phyloP scores from a whole-genome alignment of 92 coral and sea anemone genomes.

The Umimayanthus kanabou region DNA sequence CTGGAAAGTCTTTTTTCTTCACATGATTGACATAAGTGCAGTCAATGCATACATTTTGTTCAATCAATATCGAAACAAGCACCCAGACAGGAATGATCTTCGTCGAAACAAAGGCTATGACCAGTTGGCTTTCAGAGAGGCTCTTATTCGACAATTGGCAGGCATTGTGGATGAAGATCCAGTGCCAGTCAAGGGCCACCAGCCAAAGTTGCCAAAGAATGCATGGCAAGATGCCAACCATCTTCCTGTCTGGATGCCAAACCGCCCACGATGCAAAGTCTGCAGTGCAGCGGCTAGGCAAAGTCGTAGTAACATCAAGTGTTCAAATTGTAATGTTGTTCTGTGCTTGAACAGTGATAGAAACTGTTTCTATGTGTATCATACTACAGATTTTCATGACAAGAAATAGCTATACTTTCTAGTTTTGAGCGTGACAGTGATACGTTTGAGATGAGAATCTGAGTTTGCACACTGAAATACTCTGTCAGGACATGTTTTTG shows the following conservation, averaged over 20 bases:
- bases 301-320: slow-evolving; percentile 6
- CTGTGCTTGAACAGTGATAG: slow-evolving; percentile 34
- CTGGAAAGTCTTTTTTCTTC: slow-evolving; percentile 44
- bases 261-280: slow-evolving; percentile 10
- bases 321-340: slow-evolving; percentile 30
- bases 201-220: slow-evolving; percentile 32
- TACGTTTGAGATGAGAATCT: neutral
- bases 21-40: slow-evolving; percentile 35
- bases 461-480: slow-evolving; percentile 1
- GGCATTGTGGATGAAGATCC: slow-evolving; percentile 4
- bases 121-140: slow-evolving; percentile 9
- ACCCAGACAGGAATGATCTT: slow-evolving; percentile 11
- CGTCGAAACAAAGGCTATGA: neutral
- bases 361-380: slow-evolving; percentile 35
- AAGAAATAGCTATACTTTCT: neutral
- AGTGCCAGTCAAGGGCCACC: slow-evolving; percentile 18
- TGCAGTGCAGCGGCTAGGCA: slow-evolving; percentile 26
- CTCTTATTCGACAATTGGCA: slow-evolving; percentile 12
- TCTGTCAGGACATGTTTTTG: neutral
- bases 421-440: neutral
- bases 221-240: slow-evolving; percentile 37
- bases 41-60: slow-evolving; percentile 31
- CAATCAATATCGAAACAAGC: neutral
- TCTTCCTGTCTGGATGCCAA: slow-evolving; percentile 22
- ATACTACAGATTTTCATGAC: slow-evolving; percentile 26